Conservation (phyloP, 2,888 invertebrate genomes). For the Gonocerus acuteangulatus region DNA sequence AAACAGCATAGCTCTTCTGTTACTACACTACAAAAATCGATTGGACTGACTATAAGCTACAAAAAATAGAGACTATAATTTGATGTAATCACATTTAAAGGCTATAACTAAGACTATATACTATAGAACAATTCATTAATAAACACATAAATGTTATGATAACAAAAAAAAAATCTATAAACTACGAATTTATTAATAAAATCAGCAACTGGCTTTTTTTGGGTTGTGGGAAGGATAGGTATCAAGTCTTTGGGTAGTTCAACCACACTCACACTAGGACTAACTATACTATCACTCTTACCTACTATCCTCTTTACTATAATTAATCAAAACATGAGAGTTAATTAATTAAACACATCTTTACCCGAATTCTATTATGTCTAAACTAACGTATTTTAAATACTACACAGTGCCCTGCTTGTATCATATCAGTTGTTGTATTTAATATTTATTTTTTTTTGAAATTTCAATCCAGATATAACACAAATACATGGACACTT, state of each 20-base stretch:
- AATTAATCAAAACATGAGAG: background rate
- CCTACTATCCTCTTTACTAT: conserved; percentile 15
- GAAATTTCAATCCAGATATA: conserved; percentile 4
- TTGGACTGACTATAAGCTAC: conserved; percentile 12
- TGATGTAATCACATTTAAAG: conserved; percentile 5
- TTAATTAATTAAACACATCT: background rate
- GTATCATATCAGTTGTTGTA: conserved; percentile 10
- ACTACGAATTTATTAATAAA: conserved; percentile 19
- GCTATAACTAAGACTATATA: conserved; percentile 16
- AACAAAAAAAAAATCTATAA: conserved; percentile 9
- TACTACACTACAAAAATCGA: conserved; percentile 14
- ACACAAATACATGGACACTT: conserved; percentile 24
- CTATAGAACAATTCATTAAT: conserved; percentile 4
- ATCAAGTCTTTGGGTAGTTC: background rate
- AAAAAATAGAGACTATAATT: conserved; percentile 6
- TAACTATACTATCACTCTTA: conserved; percentile 15
- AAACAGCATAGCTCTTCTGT: background rate
- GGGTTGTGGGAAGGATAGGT: background rate
- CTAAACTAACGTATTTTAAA: conserved; percentile 3
- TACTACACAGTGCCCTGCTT: conserved; percentile 17
- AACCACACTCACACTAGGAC: conserved; percentile 20
- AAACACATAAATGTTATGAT: conserved; percentile 4
- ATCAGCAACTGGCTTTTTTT: conserved; percentile 24
- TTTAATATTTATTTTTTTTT: background rate
- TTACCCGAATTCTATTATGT: conserved; percentile 2